Evolutionary conservation across 1,140 invertebrate genomes (phyloP).

Genomic region (Lepeophtheirus salmonis): DNA sequence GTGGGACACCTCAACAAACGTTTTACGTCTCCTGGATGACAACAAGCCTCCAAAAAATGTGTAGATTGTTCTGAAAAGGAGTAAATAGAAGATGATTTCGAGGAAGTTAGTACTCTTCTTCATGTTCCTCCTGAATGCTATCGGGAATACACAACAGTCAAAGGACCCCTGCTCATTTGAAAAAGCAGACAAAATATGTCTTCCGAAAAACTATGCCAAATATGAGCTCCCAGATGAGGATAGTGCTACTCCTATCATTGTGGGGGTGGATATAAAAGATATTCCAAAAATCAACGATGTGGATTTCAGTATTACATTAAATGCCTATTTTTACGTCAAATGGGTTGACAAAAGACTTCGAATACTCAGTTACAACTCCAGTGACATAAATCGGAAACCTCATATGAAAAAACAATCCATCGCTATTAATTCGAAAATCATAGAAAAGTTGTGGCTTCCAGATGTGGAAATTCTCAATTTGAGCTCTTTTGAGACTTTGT

Average conservation of each 20-base stretch:
- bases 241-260: neutral
- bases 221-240: slow-evolving; percentile 14
- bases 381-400: too few species aligned
- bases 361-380: neutral
- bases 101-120: too few species aligned
- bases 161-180: neutral
- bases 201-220: slow-evolving; percentile 9
- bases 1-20: too few species aligned
- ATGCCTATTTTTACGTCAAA: slow-evolving; percentile 17
- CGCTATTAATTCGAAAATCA: slow-evolving; percentile 11
- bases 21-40: too few species aligned
- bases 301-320: slow-evolving; percentile 15
- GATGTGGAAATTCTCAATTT: slow-evolving; percentile 18
- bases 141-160: neutral
- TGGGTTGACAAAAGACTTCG: slow-evolving; percentile 2
- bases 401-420: neutral
- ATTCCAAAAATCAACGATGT: slow-evolving; percentile 15
- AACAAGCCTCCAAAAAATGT: too few species aligned
- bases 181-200: slow-evolving; percentile 4
- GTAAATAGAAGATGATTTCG: too few species aligned
- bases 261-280: slow-evolving; percentile 17
- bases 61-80: too few species aligned
- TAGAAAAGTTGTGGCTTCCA: slow-evolving; percentile 13
- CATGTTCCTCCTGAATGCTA: neutral
- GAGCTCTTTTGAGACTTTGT: slow-evolving; percentile 12